These are phyloP conservation scores for Charanyca ferruginea DNA, from an alignment of 2,888 invertebrate genomes.

Conservation along the genomic window DNA sequence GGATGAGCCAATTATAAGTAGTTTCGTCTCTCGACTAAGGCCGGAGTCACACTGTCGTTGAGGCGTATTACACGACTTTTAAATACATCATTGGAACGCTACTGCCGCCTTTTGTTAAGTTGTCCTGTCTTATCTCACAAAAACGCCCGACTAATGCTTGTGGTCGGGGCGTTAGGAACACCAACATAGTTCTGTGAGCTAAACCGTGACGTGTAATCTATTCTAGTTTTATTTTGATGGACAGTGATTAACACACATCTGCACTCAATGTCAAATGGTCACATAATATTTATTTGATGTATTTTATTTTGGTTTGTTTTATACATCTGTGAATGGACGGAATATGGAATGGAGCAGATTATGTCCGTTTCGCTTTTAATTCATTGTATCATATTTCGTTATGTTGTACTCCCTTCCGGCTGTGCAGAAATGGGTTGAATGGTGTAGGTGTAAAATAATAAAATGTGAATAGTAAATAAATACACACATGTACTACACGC, in stretches of 20 bases:
- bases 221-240: conserved; percentile 78
- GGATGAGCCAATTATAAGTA: conserved; percentile 35
- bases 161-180: conserved; percentile 22
- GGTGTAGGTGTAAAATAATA: conserved; percentile 3
- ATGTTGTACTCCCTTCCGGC: conserved; percentile 25
- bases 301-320: conserved; percentile 43
- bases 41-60: conserved; percentile 3
- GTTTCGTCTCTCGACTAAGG: conserved; percentile 45
- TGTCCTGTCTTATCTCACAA: background rate
- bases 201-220: conserved; percentile 68
- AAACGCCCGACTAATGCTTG: background rate
- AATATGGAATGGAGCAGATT: conserved; percentile 32
- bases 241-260: conserved; percentile 72
- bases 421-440: conserved; percentile 15
- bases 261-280: conserved; percentile 66
- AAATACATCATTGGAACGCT: background rate
- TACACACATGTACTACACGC: too few relatives aligned
- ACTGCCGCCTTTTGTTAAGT: background rate
- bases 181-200: conserved; percentile 51
- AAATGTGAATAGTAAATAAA: background rate
- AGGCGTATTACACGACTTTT: too few relatives aligned
- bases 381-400: conserved; percentile 36
- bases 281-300: conserved; percentile 45
- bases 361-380: conserved; percentile 38
- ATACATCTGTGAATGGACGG: conserved; percentile 31